phyloP scores from a whole-genome alignment of 2,113 vertebrate species.

The Corynorhinus townsendii region DNA sequence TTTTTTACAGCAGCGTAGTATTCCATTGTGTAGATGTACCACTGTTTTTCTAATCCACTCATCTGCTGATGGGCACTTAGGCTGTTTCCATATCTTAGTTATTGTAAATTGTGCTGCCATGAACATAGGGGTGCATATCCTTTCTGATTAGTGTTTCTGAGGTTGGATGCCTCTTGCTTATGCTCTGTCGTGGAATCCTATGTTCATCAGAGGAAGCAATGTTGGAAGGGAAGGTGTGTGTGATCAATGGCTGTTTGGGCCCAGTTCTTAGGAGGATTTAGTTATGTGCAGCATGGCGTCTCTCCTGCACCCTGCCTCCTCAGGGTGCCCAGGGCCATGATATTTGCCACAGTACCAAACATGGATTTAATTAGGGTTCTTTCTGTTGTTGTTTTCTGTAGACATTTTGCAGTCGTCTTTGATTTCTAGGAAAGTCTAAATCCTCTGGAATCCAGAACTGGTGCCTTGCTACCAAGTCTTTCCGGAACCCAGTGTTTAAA shows the following conservation, averaged over 20 bases:
- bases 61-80: no score
- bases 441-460: not conserved
- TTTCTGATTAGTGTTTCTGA: no score
- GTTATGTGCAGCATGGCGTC: not conserved
- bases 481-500: not conserved
- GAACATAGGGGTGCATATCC: no score
- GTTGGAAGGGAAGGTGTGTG: not conserved
- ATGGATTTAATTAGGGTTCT: not conserved
- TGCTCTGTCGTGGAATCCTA: not conserved
- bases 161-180: fast-evolving
- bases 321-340: not conserved
- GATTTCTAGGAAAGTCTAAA: not conserved
- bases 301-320: not conserved
- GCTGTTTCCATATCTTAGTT: no score
- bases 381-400: not conserved
- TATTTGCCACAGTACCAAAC: not conserved
- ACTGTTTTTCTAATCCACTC: no score
- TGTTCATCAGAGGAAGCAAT: not conserved
- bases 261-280: not conserved
- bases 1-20: no score
- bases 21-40: no score
- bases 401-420: not conserved
- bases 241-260: not conserved
- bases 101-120: no score
- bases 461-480: conserved; percentile 53